These are phyloP conservation scores for Drosophila anomalipes DNA, from an alignment of 2,888 invertebrate species.

Conservation along the genomic window DNA sequence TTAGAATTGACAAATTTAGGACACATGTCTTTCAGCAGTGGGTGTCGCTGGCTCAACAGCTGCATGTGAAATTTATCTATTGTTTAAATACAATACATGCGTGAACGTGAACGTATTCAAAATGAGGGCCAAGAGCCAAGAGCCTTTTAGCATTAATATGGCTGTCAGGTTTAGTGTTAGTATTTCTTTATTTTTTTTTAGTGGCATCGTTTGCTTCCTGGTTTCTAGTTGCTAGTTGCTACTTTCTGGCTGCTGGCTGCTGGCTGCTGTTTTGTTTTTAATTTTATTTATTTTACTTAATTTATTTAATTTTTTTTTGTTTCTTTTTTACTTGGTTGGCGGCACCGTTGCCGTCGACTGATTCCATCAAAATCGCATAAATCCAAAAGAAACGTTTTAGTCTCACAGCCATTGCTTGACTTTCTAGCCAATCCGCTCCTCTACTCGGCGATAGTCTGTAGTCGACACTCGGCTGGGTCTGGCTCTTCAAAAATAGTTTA, in stretches of 20 bases:
- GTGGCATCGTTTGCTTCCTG: slow-evolving; percentile 39
- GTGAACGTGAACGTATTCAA: not conserved
- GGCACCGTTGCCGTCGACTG: slow-evolving; percentile 56
- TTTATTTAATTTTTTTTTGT: not conserved
- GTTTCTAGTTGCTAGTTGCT: slow-evolving; percentile 20
- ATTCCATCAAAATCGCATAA: slow-evolving; percentile 80
- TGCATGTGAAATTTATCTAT: slow-evolving; percentile 65
- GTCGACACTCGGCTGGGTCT: slow-evolving; percentile 14
- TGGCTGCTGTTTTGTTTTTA: slow-evolving; percentile 20
- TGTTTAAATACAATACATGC: slow-evolving; percentile 41
- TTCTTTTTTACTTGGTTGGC: slow-evolving; percentile 36
- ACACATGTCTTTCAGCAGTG: slow-evolving; percentile 31
- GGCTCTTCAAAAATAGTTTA: slow-evolving; percentile 76
- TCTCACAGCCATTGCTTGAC: slow-evolving; percentile 45
- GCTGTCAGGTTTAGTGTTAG: slow-evolving; percentile 6
- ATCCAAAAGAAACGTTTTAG: slow-evolving; percentile 76
- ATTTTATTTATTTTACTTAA: not conserved
- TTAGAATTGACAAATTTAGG: slow-evolving; percentile 73
- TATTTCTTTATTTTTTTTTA: slow-evolving; percentile 5
- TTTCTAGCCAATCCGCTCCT: slow-evolving; percentile 31
- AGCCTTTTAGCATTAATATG: slow-evolving; percentile 23
- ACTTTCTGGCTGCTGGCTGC: slow-evolving; percentile 37
- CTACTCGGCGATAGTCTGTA: not conserved
- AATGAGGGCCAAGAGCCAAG: slow-evolving; percentile 7
- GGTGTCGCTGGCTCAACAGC: slow-evolving; percentile 39